Evolutionary conservation across 2,113 vertebrate genomes (phyloP), one percentile per base, ranked within the genome.

Genomic region (Crotalus helleri): DNA sequence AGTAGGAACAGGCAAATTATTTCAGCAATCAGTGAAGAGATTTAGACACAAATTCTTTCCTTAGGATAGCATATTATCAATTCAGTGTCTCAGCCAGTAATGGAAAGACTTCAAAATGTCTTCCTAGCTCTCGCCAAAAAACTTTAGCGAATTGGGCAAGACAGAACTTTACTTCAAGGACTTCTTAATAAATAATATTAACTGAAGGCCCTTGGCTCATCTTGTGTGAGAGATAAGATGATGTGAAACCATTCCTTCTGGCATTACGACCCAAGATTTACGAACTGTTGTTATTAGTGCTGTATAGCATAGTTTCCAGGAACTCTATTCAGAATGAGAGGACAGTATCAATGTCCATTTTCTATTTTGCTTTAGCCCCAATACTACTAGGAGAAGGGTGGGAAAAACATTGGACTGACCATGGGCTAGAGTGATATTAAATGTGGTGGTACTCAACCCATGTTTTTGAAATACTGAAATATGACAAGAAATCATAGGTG

Each of bases 31-130:
- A 96, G 95, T 95, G 96, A 96, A 90, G 94, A 89, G 53, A 39
- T 95, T 96, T 95, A 95, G 92, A 90, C 95, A 93, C 92, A 96
- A 94, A 55, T 94, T 53, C 15, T 89, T 94, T 96, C 97, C 95
- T 96, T 94, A 97, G 95, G 96, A 96, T 92, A 93, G 92, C 91
- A 0, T 0, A 94, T 95, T 95, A 94, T 94, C 96, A 90, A 91
- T 96, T 95, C 95, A 96, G 90, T 95, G 96, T 92, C 94, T 96
- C 90, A 95, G 92, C 91, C 95, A 90, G 91, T 85, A 94, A 58
- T 91, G 90, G 91, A 96, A 93, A 94, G 94, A 44, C 95, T 96
- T 97, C 95, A 96, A 93, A 96, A 95, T 81, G 2, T 92, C 96
- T 96, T 94, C 95, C 39, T 88, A 91, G 95, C 93, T 93, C 94